A percentile compares a stretch with the other conserved stretches of the same genome.
These are phyloP conservation scores for Sebastes melanostomus DNA, from an alignment of 2,797 vertebrate species.

Conservation along the genomic window DNA sequence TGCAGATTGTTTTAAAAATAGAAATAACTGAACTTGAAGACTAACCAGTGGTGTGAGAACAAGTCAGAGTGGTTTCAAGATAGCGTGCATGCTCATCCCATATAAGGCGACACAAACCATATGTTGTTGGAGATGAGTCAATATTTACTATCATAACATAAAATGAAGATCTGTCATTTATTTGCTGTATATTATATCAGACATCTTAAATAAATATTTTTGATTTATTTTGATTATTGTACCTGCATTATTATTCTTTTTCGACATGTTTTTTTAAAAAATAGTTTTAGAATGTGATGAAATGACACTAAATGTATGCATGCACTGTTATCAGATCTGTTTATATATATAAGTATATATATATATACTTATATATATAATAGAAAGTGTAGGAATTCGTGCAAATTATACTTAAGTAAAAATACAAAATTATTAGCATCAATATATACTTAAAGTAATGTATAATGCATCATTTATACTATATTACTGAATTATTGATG, in stretches of 20 bases:
- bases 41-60: not conserved
- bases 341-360: no score
- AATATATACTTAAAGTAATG: not conserved
- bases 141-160: not conserved
- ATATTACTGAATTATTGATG: not conserved
- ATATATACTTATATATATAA: no score
- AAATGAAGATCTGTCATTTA: not conserved
- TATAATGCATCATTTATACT: not conserved
- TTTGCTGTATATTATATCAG: not conserved
- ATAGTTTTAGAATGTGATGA: not conserved
- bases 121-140: not conserved
- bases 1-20: not conserved
- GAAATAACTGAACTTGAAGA: not conserved
- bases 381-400: fast-evolving
- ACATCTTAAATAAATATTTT: not conserved
- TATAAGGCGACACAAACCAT: not conserved
- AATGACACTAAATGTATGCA: not conserved
- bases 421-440: not conserved
- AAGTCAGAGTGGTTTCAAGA: not conserved
- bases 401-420: not conserved
- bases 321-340: not conserved
- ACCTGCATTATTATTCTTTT: not conserved
- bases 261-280: not conserved
- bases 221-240: not conserved
- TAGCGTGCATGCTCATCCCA: not conserved